A percentile compares a stretch with the other conserved stretches of the same genome.
These are phyloP conservation scores for Drosophila pseudotakahashii DNA, from an alignment of 2,888 invertebrate genomes.

Conservation along the genomic window DNA sequence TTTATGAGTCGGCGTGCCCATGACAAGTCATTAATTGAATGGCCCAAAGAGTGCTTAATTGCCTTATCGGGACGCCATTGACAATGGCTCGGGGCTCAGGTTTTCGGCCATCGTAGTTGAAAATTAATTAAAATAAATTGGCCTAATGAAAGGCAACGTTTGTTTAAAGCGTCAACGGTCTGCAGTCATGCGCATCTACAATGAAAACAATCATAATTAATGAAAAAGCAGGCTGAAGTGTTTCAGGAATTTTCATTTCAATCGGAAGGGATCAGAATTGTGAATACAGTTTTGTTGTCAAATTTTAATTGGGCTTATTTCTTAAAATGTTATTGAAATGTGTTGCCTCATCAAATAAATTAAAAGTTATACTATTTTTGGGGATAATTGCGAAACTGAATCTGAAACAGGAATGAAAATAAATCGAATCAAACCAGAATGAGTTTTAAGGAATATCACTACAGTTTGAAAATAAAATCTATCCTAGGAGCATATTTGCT, in stretches of 20 bases:
- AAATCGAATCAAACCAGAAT: not conserved
- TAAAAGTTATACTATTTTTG: not conserved
- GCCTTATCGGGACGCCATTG: constrained; percentile 30
- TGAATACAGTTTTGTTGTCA: not conserved
- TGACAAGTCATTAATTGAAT: constrained; percentile 73
- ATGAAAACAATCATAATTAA: constrained; percentile 2
- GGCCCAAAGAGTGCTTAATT: constrained; percentile 50
- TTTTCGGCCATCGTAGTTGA: constrained; percentile 16
- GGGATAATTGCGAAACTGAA: not conserved
- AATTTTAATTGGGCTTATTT: not conserved
- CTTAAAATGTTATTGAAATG: not conserved
- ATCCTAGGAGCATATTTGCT: not conserved
- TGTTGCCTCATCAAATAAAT: too few relatives aligned
- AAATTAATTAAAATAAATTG: constrained; percentile 67
- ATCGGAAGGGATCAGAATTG: not conserved
- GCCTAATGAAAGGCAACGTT: constrained; percentile 7
- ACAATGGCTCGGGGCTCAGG: constrained; percentile 18
- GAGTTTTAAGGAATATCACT: not conserved
- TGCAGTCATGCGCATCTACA: not conserved
- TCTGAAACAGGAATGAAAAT: too few relatives aligned
- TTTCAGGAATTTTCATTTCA: not conserved
- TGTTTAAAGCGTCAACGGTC: constrained; percentile 21
- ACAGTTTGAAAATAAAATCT: not conserved
- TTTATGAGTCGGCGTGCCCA: constrained; percentile 61
- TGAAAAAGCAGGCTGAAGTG: constrained; percentile 2